These are phyloP conservation scores for Agrilus cyanescens DNA, from an alignment of 2,888 invertebrate species.

Conservation along the genomic window DNA sequence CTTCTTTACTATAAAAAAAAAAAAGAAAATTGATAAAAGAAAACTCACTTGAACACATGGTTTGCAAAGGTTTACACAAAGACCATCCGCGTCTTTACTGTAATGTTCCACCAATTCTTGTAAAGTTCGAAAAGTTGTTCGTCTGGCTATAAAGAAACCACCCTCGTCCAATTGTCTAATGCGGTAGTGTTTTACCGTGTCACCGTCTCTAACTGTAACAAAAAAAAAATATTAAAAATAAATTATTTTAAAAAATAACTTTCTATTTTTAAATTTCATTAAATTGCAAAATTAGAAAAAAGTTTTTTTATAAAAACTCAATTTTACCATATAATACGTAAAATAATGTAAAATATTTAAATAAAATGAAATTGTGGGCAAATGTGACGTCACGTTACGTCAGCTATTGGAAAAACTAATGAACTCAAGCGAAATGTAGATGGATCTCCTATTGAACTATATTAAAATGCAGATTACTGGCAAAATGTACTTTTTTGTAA, in stretches of 20 bases:
- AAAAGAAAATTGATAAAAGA: slow-evolving; percentile 2
- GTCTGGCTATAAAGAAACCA: slow-evolving; percentile 96
- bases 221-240: slow-evolving; percentile 12
- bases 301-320: too few species aligned
- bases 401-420: too few species aligned
- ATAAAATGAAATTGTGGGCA: too few species aligned
- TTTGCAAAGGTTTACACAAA: slow-evolving; percentile 93
- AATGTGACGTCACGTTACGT: too few species aligned
- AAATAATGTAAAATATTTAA: too few species aligned
- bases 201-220: slow-evolving; percentile 87
- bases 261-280: too few species aligned
- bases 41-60: slow-evolving; percentile 76
- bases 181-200: slow-evolving; percentile 98
- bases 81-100: slow-evolving; percentile 93
- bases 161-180: slow-evolving; percentile 97
- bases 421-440: too few species aligned
- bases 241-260: slow-evolving; percentile 3
- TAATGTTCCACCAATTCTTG: slow-evolving; percentile 97
- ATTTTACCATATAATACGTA: too few species aligned
- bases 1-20: not conserved
- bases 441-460: too few species aligned
- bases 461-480: too few species aligned
- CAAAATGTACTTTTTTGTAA: too few species aligned
- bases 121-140: slow-evolving; percentile 93
- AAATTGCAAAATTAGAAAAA: not conserved